Conservation (phyloP, 1,140 invertebrate genomes). For the Bombus turneri region DNA sequence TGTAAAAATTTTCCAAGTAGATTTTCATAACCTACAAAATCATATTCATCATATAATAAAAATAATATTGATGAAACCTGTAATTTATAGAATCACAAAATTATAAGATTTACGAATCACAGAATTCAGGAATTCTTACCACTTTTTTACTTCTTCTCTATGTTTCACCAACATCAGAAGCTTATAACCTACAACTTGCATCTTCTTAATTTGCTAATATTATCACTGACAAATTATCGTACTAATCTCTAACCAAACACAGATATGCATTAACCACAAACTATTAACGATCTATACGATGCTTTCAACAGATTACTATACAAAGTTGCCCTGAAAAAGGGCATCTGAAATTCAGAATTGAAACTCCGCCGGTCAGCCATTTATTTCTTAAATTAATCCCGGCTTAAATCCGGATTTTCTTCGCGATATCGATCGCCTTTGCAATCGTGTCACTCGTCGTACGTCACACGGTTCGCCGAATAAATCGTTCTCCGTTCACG, state of each 20-base stretch:
- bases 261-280: neutral
- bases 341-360: neutral
- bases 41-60: no score
- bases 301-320: neutral
- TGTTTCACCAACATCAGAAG: no score
- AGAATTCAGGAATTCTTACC: no score
- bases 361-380: neutral
- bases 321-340: neutral
- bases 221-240: neutral
- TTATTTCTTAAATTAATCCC: constrained; percentile 35
- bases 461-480: constrained; percentile 30
- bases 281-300: neutral
- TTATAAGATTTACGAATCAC: no score
- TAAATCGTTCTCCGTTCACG: constrained; percentile 24
- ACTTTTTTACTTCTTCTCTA: no score
- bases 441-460: constrained; percentile 22
- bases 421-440: constrained; percentile 29
- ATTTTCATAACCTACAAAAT: neutral
- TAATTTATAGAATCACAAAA: neutral
- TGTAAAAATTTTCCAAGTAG: no score
- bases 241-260: neutral
- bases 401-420: constrained; percentile 28
- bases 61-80: no score
- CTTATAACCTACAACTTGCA: no score
- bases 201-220: neutral